Evolutionary conservation across 2,888 invertebrate genomes (phyloP).

Genomic region (Chrysolina americana): DNA sequence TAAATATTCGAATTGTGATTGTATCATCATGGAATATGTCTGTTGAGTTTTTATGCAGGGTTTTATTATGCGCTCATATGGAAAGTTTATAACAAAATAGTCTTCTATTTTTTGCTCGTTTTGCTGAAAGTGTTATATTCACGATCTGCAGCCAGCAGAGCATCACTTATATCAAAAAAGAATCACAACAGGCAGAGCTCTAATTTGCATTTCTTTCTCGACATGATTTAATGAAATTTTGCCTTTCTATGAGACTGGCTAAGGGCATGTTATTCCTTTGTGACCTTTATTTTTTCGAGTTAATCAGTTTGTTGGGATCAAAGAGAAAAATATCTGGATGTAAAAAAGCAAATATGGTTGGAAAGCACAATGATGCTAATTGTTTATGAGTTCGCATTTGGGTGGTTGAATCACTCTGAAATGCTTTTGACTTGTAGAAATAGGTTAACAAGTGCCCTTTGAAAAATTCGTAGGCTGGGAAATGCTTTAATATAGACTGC

Average conservation of each 20-base stretch:
- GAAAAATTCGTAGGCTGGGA: background rate
- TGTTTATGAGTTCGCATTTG: constrained; percentile 8
- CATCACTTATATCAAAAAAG: background rate
- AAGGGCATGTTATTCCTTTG: constrained; percentile 5
- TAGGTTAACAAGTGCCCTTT: background rate
- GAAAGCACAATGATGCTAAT: constrained; percentile 8
- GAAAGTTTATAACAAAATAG: too few relatives aligned
- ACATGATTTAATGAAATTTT: constrained; percentile 18
- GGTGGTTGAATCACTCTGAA: constrained; percentile 15
- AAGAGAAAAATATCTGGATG: constrained; percentile 18
- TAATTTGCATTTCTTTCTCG: constrained; percentile 9
- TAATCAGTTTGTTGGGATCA: constrained; percentile 24
- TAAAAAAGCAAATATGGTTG: constrained; percentile 21
- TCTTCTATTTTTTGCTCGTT: background rate
- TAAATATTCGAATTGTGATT: too few relatives aligned
- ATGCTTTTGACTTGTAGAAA: constrained; percentile 3
- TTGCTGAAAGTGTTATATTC: background rate
- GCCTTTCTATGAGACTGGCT: background rate
- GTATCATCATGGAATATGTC: too few relatives aligned
- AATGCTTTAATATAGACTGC: too few relatives aligned
- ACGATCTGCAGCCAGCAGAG: background rate
- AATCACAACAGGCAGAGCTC: constrained; percentile 2
- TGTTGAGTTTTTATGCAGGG: too few relatives aligned
- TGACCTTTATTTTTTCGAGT: constrained; percentile 20
- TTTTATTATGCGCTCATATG: too few relatives aligned